Evolutionary conservation across 2,888 invertebrate species (phyloP).

Genomic region (Hydrotaea cyrtoneurina): DNA sequence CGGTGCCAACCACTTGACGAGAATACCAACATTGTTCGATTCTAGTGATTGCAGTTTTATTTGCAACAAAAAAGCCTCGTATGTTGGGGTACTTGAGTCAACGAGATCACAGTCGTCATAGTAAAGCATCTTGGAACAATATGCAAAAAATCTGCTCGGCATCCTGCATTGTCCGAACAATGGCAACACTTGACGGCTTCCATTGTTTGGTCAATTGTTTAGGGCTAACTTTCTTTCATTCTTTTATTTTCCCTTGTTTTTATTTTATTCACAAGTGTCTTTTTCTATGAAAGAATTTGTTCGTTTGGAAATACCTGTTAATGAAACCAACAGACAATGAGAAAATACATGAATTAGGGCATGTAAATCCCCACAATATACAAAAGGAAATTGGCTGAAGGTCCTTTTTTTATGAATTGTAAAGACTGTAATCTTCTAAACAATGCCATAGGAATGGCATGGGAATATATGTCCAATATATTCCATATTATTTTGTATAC

Average conservation of each 20-base stretch:
- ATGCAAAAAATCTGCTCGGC: conserved; percentile 51
- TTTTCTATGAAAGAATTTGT: neutral
- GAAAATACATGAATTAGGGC: conserved; percentile 17
- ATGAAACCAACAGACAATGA: neutral
- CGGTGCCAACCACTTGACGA: conserved; percentile 32
- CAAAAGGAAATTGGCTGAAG: neutral
- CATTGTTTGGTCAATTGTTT: conserved; percentile 22
- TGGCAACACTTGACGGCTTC: conserved; percentile 40
- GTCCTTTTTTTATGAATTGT: neutral
- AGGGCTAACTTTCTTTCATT: conserved; percentile 6
- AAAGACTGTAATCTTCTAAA: neutral
- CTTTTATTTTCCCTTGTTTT: neutral
- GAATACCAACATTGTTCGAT: neutral
- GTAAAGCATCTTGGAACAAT: conserved; percentile 18
- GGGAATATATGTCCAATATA: too few relatives aligned
- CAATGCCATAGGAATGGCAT: too few relatives aligned
- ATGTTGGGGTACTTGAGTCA: conserved; percentile 28
- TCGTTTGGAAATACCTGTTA: conserved; percentile 15
- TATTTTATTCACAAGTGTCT: conserved; percentile 27
- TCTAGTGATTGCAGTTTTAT: conserved; percentile 30
- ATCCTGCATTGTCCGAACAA: conserved; percentile 31
- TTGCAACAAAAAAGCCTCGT: conserved; percentile 44
- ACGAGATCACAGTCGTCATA: neutral
- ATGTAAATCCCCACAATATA: neutral
- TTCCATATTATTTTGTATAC: too few relatives aligned